These are phyloP conservation scores for Cataglyphis hispanica DNA, from an alignment of 1,140 invertebrate genomes.

Conservation along the genomic window DNA sequence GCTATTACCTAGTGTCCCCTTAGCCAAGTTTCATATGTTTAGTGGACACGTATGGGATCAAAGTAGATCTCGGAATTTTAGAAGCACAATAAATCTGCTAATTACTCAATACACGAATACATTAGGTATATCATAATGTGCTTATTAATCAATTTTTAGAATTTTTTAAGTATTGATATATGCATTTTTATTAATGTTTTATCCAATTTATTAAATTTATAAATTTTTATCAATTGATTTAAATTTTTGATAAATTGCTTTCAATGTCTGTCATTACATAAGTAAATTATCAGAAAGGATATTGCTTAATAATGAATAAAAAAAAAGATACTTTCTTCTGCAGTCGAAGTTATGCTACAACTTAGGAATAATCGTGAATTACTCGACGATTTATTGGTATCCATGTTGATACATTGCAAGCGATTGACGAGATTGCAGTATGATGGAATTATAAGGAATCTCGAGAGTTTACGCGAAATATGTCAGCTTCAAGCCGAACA, in stretches of 20 bases:
- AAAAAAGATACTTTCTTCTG: constrained; percentile 16
- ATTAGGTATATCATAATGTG: constrained; percentile 76
- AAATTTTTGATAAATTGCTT: background rate
- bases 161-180: background rate
- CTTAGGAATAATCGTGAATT: constrained; percentile 84
- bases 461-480: constrained; percentile 83
- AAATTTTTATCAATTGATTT: background rate
- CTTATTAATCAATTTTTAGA: background rate
- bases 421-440: constrained; percentile 83
- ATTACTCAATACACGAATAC: constrained; percentile 83
- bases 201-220: background rate
- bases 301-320: too few relatives aligned
- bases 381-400: constrained; percentile 84
- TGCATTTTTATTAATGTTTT: constrained; percentile 1
- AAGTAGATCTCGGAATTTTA: constrained; percentile 84
- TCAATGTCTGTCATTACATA: background rate
- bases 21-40: constrained; percentile 84
- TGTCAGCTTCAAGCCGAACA: constrained; percentile 81
- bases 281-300: background rate
- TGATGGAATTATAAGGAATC: constrained; percentile 84
- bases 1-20: constrained; percentile 83
- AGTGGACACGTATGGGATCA: constrained; percentile 85
- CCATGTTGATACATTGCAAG: constrained; percentile 82
- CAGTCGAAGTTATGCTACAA: constrained; percentile 84
- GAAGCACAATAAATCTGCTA: constrained; percentile 82